Base-by-base conservation (phyloP, 23 tunicate species). In the Ascidia mentula region DNA sequence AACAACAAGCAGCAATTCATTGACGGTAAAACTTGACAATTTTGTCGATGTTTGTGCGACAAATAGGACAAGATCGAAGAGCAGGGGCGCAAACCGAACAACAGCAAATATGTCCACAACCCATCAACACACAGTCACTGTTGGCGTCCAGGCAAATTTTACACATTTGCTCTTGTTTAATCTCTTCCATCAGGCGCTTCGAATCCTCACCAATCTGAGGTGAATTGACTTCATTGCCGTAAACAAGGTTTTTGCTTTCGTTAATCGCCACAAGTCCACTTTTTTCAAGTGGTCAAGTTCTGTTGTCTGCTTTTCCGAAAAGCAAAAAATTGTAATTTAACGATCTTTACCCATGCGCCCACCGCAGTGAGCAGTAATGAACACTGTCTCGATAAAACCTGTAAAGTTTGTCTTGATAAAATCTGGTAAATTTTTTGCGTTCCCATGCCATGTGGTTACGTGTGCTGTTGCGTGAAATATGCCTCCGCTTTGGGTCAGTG, bases 21-120 rank as follows among this genome's bases (percentile, higher is more conserved):
- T 33, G 46, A 20, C 87, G 59, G 53, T 89, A 89, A 61, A 79
- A 36, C 32, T 84, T 89, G 38, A 89, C 71, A 32, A 87, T 87
- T 45, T 79, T 89, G 28, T 84, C 78, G 39, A 89, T 77, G 24
- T 53, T 69, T 24, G 72, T 31, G 39, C 98, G 82, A 74, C 98
- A 92, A 32, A 92, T 65, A 18, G 98, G 98, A 46, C 98, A 92
- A 20, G 73, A 70, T 34, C 73, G 45, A 20, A 92, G 37, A 17
- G 88, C 88, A 34, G 72, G 38, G 0, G 82, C 87, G 37, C 98
- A 92, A 4, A 69, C 78, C 65, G 85, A 32, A 60, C 98, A 92
- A 60, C 92, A 83, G 46, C 81, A 79, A 61, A 88, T 30, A 75
- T 92, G 98, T 17, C 78, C 69, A 40, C 98, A 92, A 2, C 89